Conservation (phyloP, 2,113 vertebrate species). For the Scatophagus argus region DNA sequence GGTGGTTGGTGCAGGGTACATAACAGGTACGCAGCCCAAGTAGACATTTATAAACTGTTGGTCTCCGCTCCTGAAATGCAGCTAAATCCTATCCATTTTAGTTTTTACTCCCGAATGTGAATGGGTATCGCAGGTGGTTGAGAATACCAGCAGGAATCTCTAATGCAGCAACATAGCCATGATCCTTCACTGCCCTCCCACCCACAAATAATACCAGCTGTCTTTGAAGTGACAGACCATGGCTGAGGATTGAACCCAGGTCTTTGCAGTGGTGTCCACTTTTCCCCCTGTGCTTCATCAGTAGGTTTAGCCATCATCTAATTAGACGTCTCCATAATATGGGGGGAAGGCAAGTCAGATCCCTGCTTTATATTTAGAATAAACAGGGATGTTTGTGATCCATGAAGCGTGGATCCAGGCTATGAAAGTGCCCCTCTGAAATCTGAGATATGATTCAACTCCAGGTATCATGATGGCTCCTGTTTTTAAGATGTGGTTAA, state of each 20-base stretch:
- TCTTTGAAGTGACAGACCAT: constrained; percentile 57
- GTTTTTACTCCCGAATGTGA: not conserved
- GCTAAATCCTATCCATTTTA: not conserved
- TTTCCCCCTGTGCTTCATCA: constrained; percentile 16
- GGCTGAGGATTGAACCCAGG: constrained; percentile 39
- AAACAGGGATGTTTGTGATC: constrained; percentile 48
- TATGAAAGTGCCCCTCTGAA: not conserved
- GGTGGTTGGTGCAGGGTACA: not conserved
- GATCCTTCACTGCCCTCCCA: constrained; percentile 24
- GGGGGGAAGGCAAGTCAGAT: not conserved
- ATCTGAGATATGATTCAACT: constrained; percentile 21
- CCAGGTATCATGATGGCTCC: constrained; percentile 27
- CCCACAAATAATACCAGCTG: constrained; percentile 8
- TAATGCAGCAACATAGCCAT: constrained; percentile 13
- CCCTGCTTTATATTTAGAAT: constrained; percentile 17
- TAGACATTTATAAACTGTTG: not conserved
- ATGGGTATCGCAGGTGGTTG: too few relatives aligned
- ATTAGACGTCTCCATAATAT: constrained; percentile 26
- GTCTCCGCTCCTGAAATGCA: not conserved
- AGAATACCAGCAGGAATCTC: constrained; percentile 15
- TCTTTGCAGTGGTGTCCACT: constrained; percentile 8
- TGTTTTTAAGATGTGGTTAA: constrained; percentile 38
- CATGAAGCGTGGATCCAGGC: constrained; percentile 43
- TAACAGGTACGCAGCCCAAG: not conserved
- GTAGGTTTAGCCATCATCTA: constrained; percentile 47